These are phyloP conservation scores for Elephas maximus DNA, from an alignment of 2,113 vertebrate species.

Conservation along the genomic window DNA sequence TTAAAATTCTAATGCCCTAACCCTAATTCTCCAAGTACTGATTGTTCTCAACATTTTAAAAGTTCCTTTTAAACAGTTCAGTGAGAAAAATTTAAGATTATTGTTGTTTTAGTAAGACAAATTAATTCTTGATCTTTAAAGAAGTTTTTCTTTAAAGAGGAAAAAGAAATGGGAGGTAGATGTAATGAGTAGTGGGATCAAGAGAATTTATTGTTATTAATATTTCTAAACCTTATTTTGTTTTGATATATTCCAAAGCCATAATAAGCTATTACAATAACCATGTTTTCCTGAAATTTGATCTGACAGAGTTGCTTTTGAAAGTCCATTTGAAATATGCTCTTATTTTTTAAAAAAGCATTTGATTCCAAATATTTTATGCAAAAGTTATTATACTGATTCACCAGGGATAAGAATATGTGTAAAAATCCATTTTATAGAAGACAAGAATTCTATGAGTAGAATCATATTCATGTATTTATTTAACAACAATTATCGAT, in stretches of 20 bases:
- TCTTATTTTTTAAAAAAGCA: background rate
- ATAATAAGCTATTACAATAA: background rate
- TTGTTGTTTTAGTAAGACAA: background rate
- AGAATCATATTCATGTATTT: background rate
- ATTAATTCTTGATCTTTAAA: background rate
- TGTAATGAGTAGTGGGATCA: background rate
- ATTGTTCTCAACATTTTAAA: background rate
- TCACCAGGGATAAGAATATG: background rate
- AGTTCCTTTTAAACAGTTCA: background rate
- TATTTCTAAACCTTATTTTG: background rate
- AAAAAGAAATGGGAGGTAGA: too few relatives aligned
- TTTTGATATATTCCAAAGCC: background rate
- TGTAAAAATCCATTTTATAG: background rate
- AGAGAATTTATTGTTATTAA: background rate
- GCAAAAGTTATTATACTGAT: background rate
- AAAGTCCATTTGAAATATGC: constrained; percentile 22
- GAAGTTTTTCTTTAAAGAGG: too few relatives aligned
- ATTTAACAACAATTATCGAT: background rate
- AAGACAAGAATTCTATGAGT: background rate
- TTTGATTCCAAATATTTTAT: background rate
- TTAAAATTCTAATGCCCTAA: too few relatives aligned
- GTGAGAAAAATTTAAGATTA: background rate
- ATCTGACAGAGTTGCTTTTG: background rate
- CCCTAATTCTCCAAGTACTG: background rate
- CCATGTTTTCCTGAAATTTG: background rate